Conservation (phyloP, 1,140 invertebrate species). For the Frieseomelitta varia region DNA sequence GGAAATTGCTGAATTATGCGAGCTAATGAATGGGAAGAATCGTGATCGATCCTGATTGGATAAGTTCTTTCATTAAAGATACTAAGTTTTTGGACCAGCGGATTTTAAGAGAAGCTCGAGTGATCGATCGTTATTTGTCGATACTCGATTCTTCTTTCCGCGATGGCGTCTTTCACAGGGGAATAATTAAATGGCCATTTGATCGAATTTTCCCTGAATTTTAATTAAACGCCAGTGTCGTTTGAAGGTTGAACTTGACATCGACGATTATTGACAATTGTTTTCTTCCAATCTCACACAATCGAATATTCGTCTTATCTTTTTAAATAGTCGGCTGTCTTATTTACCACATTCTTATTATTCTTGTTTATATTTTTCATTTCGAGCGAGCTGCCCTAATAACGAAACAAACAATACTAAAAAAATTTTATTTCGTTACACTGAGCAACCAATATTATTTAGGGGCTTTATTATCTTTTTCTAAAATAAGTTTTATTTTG, state of each 20-base stretch:
- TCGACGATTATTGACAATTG: not conserved
- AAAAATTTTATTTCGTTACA: too few relatives aligned
- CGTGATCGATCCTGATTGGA: conserved; percentile 23
- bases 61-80: not conserved
- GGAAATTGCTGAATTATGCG: not conserved
- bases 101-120: not conserved
- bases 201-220: not conserved
- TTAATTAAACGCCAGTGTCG: not conserved
- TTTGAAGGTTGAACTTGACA: not conserved
- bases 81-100: not conserved
- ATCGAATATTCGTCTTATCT: too few relatives aligned
- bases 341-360: too few relatives aligned
- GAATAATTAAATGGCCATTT: not conserved
- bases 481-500: too few relatives aligned
- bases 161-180: not conserved
- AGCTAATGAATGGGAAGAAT: not conserved
- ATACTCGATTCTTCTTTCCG: conserved; percentile 23
- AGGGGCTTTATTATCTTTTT: too few relatives aligned
- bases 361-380: too few relatives aligned
- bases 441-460: too few relatives aligned
- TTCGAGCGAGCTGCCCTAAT: too few relatives aligned
- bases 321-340: too few relatives aligned
- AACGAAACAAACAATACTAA: too few relatives aligned
- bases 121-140: not conserved
- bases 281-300: not conserved